phyloP scores from a whole-genome alignment of 2,888 invertebrate species.

The Lissonota sp. region DNA sequence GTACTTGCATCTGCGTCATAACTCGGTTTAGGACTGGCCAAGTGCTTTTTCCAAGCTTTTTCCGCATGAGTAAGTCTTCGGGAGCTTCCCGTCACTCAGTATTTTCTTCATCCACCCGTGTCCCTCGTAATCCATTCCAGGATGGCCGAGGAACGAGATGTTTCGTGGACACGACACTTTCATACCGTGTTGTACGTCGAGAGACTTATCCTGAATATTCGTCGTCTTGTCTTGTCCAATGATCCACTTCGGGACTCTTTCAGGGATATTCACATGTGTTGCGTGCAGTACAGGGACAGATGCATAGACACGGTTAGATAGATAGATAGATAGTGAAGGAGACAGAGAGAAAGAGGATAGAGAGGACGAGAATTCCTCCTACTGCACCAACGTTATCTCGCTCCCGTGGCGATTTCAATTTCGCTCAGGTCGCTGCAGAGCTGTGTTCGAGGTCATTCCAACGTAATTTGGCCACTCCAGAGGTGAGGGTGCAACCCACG shows the following conservation, averaged over 20 bases:
- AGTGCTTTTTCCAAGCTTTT: background rate
- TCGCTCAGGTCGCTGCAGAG: constrained; percentile 47
- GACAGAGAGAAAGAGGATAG: constrained; percentile 21
- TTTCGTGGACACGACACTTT: background rate
- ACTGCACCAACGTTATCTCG: constrained; percentile 20
- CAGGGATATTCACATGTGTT: background rate
- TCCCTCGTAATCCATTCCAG: background rate
- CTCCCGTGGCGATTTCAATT: constrained; percentile 58
- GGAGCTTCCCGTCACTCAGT: background rate
- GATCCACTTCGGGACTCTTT: background rate
- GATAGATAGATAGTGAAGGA: constrained; percentile 2
- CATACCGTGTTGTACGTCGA: background rate
- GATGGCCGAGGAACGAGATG: background rate
- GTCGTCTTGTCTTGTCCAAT: background rate
- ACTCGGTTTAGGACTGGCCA: background rate
- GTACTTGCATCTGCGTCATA: background rate
- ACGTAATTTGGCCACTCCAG: constrained; percentile 48
- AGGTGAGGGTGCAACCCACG: constrained; percentile 21
- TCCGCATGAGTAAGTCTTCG: background rate
- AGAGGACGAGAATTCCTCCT: background rate
- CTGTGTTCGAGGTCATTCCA: constrained; percentile 33
- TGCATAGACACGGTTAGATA: background rate
- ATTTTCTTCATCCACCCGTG: background rate
- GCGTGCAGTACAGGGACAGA: constrained; percentile 1
- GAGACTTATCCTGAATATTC: constrained; percentile 9